phyloP scores from a whole-genome alignment of 1,140 invertebrate genomes.

The Protaetia brevitarsis region DNA sequence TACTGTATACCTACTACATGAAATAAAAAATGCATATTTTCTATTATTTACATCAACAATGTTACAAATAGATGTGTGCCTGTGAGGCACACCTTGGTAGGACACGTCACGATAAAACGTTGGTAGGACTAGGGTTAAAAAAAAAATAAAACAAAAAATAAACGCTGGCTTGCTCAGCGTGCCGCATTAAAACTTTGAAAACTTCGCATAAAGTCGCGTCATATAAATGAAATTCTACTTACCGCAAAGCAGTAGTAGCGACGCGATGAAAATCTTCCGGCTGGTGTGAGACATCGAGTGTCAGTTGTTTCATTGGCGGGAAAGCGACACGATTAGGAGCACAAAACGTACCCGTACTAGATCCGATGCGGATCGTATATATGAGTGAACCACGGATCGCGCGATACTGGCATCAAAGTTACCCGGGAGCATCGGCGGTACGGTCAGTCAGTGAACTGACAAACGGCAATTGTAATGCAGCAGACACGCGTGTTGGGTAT shows the following conservation, averaged over 20 bases:
- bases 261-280: slow-evolving; percentile 18
- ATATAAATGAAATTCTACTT: slow-evolving; percentile 15
- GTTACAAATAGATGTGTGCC: too few relatives aligned
- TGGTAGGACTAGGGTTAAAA: too few relatives aligned
- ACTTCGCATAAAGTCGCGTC: neutral
- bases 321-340: neutral
- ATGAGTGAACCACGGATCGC: neutral
- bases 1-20: too few relatives aligned
- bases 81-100: too few relatives aligned
- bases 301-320: slow-evolving; percentile 23
- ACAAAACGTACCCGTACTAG: neutral
- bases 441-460: slow-evolving; percentile 30
- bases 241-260: slow-evolving; percentile 22
- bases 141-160: too few relatives aligned
- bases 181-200: too few relatives aligned
- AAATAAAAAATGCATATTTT: too few relatives aligned
- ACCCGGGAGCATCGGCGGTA: neutral
- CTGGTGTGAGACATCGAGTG: slow-evolving; percentile 23
- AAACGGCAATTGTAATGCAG: slow-evolving; percentile 32
- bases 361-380: too few relatives aligned
- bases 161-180: too few relatives aligned
- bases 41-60: too few relatives aligned
- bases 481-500: slow-evolving; percentile 24
- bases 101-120: too few relatives aligned
- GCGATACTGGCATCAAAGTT: slow-evolving; percentile 24